Conservation (phyloP, 2,888 invertebrate species). For the Mythimna lalbum region DNA sequence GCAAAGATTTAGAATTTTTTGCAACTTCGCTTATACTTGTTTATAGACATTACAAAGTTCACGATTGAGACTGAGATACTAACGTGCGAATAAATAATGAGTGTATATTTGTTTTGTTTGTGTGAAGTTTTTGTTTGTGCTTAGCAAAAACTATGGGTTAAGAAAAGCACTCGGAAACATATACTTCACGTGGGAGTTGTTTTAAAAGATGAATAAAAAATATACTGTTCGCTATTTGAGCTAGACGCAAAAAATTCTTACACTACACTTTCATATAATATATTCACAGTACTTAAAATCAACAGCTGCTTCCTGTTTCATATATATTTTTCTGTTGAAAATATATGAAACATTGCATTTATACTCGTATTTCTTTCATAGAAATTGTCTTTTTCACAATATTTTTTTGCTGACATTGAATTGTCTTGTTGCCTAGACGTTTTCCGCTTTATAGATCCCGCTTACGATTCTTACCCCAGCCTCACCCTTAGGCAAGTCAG, state of each 20-base stretch:
- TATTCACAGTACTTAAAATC: conserved; percentile 23
- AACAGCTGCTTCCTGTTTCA: conserved; percentile 24
- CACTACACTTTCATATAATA: conserved; percentile 13
- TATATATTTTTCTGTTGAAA: not conserved
- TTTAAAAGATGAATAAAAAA: conserved; percentile 22
- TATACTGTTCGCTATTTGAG: conserved; percentile 18
- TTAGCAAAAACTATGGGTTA: conserved; percentile 27
- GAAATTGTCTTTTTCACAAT: not conserved
- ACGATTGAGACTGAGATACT: conserved; percentile 25
- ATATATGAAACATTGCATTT: not conserved
- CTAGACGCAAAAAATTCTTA: conserved; percentile 4
- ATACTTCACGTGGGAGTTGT: conserved; percentile 24
- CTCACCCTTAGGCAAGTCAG: conserved; percentile 67
- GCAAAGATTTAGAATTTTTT: not conserved
- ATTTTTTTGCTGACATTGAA: not conserved
- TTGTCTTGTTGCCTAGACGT: not conserved
- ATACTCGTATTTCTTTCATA: conserved; percentile 14
- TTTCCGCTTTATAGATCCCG: conserved; percentile 15
- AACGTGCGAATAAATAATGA: conserved; percentile 31
- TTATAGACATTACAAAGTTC: conserved; percentile 12
- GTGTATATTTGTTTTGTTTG: conserved; percentile 25
- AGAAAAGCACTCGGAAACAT: conserved; percentile 15
- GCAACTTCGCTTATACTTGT: not conserved
- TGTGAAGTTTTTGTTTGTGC: conserved; percentile 35
- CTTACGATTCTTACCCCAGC: conserved; percentile 58